Evolutionary conservation across 2,888 invertebrate species (phyloP).

Genomic region (Lasioglossum pauxillum): DNA sequence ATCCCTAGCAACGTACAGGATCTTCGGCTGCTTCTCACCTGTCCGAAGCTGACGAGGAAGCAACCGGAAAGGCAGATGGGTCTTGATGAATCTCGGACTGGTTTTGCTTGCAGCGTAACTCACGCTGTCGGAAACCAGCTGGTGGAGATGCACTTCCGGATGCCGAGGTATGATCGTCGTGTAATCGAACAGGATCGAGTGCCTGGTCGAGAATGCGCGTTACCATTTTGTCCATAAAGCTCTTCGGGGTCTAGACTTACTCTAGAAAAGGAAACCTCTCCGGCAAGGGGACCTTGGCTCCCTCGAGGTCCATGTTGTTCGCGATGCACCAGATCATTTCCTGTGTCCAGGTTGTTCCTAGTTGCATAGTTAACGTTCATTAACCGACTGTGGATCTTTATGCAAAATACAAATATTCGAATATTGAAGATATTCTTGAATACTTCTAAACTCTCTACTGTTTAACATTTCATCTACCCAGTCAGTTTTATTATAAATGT

Average conservation of each 20-base stretch:
- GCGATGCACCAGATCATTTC: slow-evolving; percentile 96
- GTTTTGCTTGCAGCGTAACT: slow-evolving; percentile 82
- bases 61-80: slow-evolving; percentile 87
- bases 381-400: not conserved
- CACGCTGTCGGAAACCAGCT: slow-evolving; percentile 75
- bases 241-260: slow-evolving; percentile 65
- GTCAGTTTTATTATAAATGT: not conserved
- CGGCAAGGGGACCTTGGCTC: slow-evolving; percentile 87
- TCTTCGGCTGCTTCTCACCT: slow-evolving; percentile 84
- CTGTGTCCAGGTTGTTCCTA: slow-evolving; percentile 94
- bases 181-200: slow-evolving; percentile 41
- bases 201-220: slow-evolving; percentile 5
- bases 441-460: not conserved
- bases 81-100: slow-evolving; percentile 87
- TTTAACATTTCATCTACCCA: not conserved
- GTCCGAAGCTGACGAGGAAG: slow-evolving; percentile 85
- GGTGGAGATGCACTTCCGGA: slow-evolving; percentile 31
- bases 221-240: not conserved
- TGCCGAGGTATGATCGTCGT: not conserved
- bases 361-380: not conserved
- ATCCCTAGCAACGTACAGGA: slow-evolving; percentile 90
- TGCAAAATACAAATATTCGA: not conserved
- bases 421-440: no score
- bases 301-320: slow-evolving; percentile 91
- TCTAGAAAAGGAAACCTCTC: slow-evolving; percentile 85